These are phyloP conservation scores for Drosophila quinaria DNA, from an alignment of 2,888 invertebrate genomes.

Conservation along the genomic window DNA sequence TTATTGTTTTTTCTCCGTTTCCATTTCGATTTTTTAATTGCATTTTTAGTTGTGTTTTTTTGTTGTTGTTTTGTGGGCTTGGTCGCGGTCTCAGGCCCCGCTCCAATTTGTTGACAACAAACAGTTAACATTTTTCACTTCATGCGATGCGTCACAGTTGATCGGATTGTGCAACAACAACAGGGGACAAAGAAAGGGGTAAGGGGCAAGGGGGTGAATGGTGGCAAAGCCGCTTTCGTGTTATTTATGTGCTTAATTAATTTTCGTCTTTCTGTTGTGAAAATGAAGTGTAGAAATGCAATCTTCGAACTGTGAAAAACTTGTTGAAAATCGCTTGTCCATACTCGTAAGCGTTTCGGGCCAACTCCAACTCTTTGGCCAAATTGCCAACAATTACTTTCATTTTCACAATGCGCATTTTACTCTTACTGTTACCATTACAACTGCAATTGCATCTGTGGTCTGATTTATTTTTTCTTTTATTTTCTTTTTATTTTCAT, in stretches of 20 bases:
- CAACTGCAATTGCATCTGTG: slow-evolving; percentile 26
- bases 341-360: slow-evolving; percentile 50
- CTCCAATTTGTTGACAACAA: slow-evolving; percentile 80
- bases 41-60: slow-evolving; percentile 50
- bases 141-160: slow-evolving; percentile 74
- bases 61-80: slow-evolving; percentile 60
- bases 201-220: background rate
- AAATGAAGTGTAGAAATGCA: slow-evolving; percentile 55
- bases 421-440: slow-evolving; percentile 31
- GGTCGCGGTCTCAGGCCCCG: slow-evolving; percentile 52
- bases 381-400: slow-evolving; percentile 71
- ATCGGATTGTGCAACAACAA: slow-evolving; percentile 41
- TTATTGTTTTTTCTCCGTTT: slow-evolving; percentile 61
- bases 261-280: slow-evolving; percentile 62
- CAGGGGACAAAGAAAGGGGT: background rate
- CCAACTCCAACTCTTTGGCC: slow-evolving; percentile 21
- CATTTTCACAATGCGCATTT: slow-evolving; percentile 69
- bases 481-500: background rate
- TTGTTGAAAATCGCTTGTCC: slow-evolving; percentile 71
- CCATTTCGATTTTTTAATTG: slow-evolving; percentile 63
- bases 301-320: slow-evolving; percentile 57
- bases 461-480: background rate
- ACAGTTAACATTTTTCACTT: slow-evolving; percentile 54
- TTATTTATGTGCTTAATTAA: slow-evolving; percentile 72
- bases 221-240: slow-evolving; percentile 62